phyloP scores from a whole-genome alignment of 2,113 vertebrate genomes.

The Rhynchomys soricoides region DNA sequence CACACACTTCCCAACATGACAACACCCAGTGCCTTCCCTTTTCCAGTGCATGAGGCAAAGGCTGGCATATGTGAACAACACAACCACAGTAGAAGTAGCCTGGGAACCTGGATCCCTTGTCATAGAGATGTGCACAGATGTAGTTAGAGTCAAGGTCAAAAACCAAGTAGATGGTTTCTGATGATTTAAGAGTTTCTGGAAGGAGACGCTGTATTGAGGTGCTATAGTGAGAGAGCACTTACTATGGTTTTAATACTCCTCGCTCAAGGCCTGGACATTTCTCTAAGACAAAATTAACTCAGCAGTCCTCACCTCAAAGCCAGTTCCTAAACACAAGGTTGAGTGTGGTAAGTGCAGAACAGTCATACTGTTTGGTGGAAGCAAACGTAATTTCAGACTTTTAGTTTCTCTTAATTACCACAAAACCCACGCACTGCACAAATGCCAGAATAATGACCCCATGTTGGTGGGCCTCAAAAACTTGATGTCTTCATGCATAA shows the following conservation, averaged over 20 bases:
- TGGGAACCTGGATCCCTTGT: too few species aligned
- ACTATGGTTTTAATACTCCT: neutral
- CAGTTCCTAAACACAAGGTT: neutral
- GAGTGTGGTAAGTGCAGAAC: fast-evolving
- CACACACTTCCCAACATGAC: fast-evolving
- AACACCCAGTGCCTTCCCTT: neutral
- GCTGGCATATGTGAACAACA: neutral
- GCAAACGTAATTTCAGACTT: conserved; percentile 18
- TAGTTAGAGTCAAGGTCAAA: neutral
- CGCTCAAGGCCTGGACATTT: neutral
- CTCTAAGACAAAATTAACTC: conserved; percentile 14
- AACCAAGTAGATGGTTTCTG: too few species aligned
- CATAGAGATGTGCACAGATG: neutral
- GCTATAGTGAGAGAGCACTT: fast-evolving
- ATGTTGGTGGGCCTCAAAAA: neutral
- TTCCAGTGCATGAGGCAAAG: neutral
- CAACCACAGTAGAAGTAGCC: neutral
- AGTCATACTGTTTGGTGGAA: neutral
- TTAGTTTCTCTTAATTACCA: neutral
- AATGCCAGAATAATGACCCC: neutral
- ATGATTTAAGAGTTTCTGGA: neutral
- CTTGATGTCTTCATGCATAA: neutral
- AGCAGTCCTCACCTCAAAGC: neutral
- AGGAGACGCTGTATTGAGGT: neutral
- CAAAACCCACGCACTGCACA: neutral